Evolutionary conservation across 2,888 invertebrate genomes (phyloP).

Genomic region (Odontothrips loti): DNA sequence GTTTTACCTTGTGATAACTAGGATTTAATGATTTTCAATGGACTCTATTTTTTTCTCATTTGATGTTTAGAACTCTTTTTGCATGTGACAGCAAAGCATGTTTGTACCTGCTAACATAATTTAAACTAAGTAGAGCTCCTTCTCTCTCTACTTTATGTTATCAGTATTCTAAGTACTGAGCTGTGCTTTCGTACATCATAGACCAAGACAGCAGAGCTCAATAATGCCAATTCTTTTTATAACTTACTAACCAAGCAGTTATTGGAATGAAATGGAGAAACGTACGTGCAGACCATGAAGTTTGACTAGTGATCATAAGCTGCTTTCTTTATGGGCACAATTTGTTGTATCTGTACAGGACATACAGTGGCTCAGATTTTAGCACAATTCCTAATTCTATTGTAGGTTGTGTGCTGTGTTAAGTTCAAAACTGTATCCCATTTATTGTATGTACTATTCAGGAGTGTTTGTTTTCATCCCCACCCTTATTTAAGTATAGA

Average conservation of each 20-base stretch:
- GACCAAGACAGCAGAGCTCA: background rate
- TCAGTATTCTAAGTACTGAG: background rate
- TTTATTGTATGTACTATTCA: no score
- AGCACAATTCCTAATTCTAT: background rate
- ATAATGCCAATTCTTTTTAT: constrained; percentile 11
- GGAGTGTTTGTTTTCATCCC: background rate
- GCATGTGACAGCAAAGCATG: no score
- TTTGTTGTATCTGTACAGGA: background rate
- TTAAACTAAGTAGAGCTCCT: no score
- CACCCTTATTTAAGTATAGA: background rate
- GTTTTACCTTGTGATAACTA: background rate
- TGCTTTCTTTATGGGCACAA: background rate
- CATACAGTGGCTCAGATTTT: background rate
- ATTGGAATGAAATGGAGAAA: constrained; percentile 1
- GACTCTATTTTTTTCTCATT: no score
- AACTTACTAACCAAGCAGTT: background rate
- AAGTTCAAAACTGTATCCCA: no score
- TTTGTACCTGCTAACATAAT: no score
- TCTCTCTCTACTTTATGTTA: background rate
- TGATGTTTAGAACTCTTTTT: no score
- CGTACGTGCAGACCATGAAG: background rate
- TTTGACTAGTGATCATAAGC: constrained; percentile 5
- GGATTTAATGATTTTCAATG: background rate
- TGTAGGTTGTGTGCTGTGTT: no score
- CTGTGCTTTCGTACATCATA: background rate